Evolutionary conservation across 2,113 vertebrate genomes (phyloP).

Genomic region (Pseudois nayaur): DNA sequence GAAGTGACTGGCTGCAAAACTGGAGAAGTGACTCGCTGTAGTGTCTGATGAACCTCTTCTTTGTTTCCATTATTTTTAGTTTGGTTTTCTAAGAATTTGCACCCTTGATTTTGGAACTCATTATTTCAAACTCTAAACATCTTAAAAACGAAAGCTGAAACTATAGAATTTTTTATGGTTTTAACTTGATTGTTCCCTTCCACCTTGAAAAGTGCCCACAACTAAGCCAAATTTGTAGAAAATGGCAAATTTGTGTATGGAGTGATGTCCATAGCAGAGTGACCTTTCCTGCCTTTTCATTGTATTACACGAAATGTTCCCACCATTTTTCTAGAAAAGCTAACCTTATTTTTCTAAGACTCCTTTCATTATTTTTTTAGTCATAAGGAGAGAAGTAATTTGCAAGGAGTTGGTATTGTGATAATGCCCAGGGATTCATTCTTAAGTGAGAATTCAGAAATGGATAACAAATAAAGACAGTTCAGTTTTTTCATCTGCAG

Average conservation of each 20-base stretch:
- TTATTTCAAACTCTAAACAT: slow-evolving; percentile 63
- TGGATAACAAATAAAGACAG: slow-evolving; percentile 21
- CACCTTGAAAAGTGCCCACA: slow-evolving; percentile 56
- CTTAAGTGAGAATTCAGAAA: slow-evolving; percentile 41
- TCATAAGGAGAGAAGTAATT: slow-evolving; percentile 33
- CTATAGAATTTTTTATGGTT: slow-evolving; percentile 44
- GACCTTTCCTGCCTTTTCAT: slow-evolving; percentile 42
- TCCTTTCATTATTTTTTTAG: slow-evolving; percentile 59
- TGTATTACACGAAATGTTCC: slow-evolving; percentile 30
- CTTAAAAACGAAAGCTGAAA: slow-evolving; percentile 58
- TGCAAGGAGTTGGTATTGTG: slow-evolving; percentile 40
- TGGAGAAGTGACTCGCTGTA: neutral
- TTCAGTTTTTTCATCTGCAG: neutral
- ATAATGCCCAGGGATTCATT: slow-evolving; percentile 33
- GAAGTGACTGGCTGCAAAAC: neutral
- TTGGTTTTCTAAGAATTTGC: slow-evolving; percentile 53
- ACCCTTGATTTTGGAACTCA: slow-evolving; percentile 55
- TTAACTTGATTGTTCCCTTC: slow-evolving; percentile 48
- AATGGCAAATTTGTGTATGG: slow-evolving; percentile 11
- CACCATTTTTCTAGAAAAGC: slow-evolving; percentile 17
- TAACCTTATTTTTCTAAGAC: slow-evolving; percentile 46
- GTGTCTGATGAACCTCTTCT: neutral
- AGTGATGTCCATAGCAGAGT: neutral
- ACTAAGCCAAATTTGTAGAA: slow-evolving; percentile 59
- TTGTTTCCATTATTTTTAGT: slow-evolving; percentile 42